Conservation (phyloP, 2,113 vertebrate genomes). For the Aegithalos caudatus region DNA sequence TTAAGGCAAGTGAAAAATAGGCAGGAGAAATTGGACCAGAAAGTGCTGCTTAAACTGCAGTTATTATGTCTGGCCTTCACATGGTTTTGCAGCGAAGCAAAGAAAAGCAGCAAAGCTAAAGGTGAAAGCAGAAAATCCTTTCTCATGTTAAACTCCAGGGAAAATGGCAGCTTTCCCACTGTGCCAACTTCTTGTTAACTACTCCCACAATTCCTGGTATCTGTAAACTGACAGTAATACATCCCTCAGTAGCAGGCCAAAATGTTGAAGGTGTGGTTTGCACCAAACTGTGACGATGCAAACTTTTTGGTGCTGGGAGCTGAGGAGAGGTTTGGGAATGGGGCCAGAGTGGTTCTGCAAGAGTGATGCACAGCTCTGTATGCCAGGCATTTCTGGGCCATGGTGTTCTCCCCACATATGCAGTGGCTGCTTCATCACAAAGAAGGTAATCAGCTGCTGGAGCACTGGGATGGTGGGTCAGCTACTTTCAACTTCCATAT, state of each 20-base stretch:
- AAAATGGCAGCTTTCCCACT: background rate
- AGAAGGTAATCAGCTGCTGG: background rate
- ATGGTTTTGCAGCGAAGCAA: background rate
- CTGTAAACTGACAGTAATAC: background rate
- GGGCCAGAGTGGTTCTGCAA: background rate
- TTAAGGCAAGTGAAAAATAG: background rate
- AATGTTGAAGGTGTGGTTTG: background rate
- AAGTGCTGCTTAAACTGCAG: background rate
- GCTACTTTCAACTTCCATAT: background rate
- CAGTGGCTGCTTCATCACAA: background rate
- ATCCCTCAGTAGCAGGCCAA: background rate
- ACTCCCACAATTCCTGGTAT: background rate
- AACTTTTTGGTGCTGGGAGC: background rate
- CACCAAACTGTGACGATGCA: background rate
- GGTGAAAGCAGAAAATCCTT: background rate
- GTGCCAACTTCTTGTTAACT: background rate
- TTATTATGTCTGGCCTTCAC: background rate
- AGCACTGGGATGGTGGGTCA: background rate
- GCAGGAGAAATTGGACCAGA: background rate
- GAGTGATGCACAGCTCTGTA: background rate
- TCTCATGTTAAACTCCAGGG: background rate
- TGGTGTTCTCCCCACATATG: fast-evolving
- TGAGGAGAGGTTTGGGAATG: background rate
- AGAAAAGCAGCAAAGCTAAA: background rate
- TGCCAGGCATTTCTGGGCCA: background rate